Percentiles rank a stretch among this genome's conserved stretches.
Evolutionary conservation across 2,113 vertebrate genomes (phyloP).

Genomic region (Dasyurus viverrinus): DNA sequence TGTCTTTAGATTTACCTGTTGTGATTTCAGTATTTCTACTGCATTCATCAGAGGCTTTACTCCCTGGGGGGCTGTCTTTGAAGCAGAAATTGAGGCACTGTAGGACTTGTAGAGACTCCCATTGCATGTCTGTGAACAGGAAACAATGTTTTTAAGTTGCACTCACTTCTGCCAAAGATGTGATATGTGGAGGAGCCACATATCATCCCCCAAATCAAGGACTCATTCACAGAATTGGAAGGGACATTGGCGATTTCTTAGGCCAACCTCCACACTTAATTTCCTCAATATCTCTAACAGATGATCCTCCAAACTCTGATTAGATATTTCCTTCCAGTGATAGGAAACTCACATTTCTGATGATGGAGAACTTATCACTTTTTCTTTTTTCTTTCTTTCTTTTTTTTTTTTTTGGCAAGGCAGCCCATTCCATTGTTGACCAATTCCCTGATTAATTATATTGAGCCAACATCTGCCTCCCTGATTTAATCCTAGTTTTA

Average conservation of each 20-base stretch:
- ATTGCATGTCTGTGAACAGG: slow-evolving; percentile 16
- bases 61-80: neutral
- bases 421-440: neutral
- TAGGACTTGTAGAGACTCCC: neutral
- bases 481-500: neutral
- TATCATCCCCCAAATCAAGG: neutral
- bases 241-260: neutral
- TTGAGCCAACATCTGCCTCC: neutral
- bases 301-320: neutral
- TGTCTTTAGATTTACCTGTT: neutral
- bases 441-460: neutral
- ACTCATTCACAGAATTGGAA: neutral
- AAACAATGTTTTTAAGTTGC: slow-evolving; percentile 9
- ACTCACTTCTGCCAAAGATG: neutral
- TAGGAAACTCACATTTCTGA: neutral
- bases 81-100: slow-evolving; percentile 3
- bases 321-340: neutral
- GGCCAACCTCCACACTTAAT: neutral
- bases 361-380: neutral
- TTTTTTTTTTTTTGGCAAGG: neutral
- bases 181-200: neutral
- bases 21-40: slow-evolving; percentile 14
- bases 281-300: neutral
- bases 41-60: neutral
- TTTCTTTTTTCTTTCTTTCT: neutral